These are phyloP conservation scores for Tenualosa thibaudeaui DNA, from an alignment of 2,797 vertebrate species.

Conservation along the genomic window DNA sequence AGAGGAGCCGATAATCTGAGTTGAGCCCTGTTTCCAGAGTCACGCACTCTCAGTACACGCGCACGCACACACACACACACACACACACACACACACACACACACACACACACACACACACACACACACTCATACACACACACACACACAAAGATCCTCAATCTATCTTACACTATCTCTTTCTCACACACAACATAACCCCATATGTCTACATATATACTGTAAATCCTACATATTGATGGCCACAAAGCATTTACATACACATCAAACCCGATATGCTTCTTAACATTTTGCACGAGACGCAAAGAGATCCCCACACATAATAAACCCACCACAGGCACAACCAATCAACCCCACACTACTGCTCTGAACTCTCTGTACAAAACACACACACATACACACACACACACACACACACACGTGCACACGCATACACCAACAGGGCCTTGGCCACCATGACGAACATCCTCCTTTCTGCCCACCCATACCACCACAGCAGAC, in stretches of 20 bases:
- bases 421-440: conserved; percentile 24
- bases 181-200: background rate
- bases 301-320: background rate
- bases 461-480: background rate
- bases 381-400: background rate
- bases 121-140: background rate
- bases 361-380: background rate
- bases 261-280: background rate
- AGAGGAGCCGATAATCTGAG: conserved; percentile 41
- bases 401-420: conserved; percentile 14
- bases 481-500: background rate
- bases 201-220: background rate
- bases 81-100: conserved; percentile 10
- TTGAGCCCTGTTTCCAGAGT: conserved; percentile 36
- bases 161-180: background rate
- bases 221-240: background rate
- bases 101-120: background rate
- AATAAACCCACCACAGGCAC: background rate
- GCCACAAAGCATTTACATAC: background rate
- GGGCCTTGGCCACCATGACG: background rate
- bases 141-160: background rate
- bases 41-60: conserved; percentile 16
- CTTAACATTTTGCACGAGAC: background rate
- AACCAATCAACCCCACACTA: background rate
- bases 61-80: conserved; percentile 12